Evolutionary conservation across 2,113 vertebrate genomes (phyloP), one percentile per base, ranked within the genome.

Genomic region (Myotis yumanensis): DNA sequence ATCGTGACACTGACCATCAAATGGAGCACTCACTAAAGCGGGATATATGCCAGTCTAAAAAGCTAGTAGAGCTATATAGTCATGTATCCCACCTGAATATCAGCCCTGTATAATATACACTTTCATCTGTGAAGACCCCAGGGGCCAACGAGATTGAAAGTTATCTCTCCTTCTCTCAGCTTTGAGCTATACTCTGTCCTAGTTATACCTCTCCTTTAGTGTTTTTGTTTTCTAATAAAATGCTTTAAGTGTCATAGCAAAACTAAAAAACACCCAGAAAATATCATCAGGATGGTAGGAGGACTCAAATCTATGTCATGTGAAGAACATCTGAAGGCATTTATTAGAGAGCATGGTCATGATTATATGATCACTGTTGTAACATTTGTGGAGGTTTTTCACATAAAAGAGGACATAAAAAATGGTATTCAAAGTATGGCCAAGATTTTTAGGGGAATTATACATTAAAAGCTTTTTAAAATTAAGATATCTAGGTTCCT

Each of bases 151-250:
- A 94, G 73, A 64, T 93, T 90, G 83, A 73, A 95, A 54, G 57
- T 94, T 87, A 85, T 43, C 84, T 71, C 73, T n/a, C 40, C 57
- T 79, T 95, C 8, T 66, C 71, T 95, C 69, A 82, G 93, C 90
- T 89, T 82, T 95, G 69, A 91, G 25, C 48, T 92, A 5, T 32
- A 68, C 83, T 86, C 88, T 95, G 46, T 90, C 77, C 95, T 90
- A 96, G 72, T 95, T 95, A 90, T 10, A 88, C 5, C 46, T n/a
- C 37, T 80, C 54, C 89, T 89, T 95, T 85, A 66, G 64, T 95
- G 92, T 83, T 92, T 96, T 91, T 91, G 69, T 30, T 94, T 89
- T 89, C 91, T 68, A 93, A 91, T 93, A 95, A 90, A 94, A 93
- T 95, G 51, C 79, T 92, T 95, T 86, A 59, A 81, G 86, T 89